Conservation (phyloP, 2,113 vertebrate species). For the Megaptera novaeangliae region DNA sequence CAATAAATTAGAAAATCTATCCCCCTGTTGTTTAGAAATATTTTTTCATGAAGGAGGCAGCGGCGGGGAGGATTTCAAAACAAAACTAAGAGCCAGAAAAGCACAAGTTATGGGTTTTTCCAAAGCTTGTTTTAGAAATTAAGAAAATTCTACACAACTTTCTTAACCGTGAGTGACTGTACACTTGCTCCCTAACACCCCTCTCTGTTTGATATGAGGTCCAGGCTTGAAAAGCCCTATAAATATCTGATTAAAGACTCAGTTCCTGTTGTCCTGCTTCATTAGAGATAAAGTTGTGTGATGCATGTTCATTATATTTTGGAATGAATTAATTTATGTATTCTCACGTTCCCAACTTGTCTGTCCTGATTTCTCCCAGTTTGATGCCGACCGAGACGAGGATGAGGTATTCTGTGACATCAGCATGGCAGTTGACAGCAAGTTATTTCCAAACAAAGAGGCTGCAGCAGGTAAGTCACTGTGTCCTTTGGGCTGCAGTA, state of each 20-base stretch:
- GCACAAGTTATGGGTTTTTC: not conserved
- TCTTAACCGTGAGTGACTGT: not conserved
- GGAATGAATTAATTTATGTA: not conserved
- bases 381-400: conserved; percentile 95
- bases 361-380: conserved; percentile 78
- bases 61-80: not conserved
- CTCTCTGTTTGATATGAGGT: not conserved
- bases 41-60: not conserved
- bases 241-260: not conserved
- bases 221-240: not conserved
- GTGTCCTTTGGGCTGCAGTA: not conserved
- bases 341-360: not conserved
- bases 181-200: not conserved
- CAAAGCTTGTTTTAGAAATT: not conserved
- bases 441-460: conserved; percentile 91
- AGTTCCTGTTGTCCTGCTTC: not conserved
- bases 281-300: not conserved
- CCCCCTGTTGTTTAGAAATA: not conserved
- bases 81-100: not conserved
- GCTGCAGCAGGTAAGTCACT: conserved; percentile 86
- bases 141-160: not conserved
- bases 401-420: conserved; percentile 97
- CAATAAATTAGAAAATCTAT: not conserved
- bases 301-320: not conserved
- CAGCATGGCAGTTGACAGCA: conserved; percentile 92